Conservation (phyloP, 2,113 vertebrate species). For the Scartelaos histophorus region DNA sequence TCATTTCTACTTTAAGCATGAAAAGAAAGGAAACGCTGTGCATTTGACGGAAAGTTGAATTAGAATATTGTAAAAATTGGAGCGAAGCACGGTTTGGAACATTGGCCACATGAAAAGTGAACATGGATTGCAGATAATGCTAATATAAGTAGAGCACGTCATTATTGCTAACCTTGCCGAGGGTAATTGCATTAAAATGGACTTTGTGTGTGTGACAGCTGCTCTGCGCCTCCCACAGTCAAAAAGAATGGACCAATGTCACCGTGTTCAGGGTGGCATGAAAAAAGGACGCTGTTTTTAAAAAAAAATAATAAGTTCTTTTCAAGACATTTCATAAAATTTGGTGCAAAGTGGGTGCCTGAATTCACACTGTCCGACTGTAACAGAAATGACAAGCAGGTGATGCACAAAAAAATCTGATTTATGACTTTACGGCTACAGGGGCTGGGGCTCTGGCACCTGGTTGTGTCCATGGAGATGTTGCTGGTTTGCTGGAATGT, state of each 20-base stretch:
- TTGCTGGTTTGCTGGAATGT: too few species aligned
- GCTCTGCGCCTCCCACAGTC: conserved; percentile 18
- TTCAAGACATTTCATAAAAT: not conserved
- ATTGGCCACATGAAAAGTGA: conserved; percentile 19
- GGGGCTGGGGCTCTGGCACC: too few species aligned
- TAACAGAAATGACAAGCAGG: not conserved
- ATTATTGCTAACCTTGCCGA: conserved; percentile 45
- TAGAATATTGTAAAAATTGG: conserved; percentile 19
- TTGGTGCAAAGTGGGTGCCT: not conserved
- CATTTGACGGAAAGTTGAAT: too few species aligned
- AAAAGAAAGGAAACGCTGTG: too few species aligned
- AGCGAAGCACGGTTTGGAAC: not conserved
- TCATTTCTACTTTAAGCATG: too few species aligned
- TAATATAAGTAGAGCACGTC: conserved; percentile 35
- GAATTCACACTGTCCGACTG: not conserved
- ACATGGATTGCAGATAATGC: conserved; percentile 34
- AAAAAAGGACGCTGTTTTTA: not conserved
- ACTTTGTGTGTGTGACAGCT: conserved; percentile 8
- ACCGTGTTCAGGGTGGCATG: not conserved
- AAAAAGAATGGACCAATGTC: conserved; percentile 8
- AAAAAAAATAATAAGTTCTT: too few species aligned
- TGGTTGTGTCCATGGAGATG: too few species aligned
- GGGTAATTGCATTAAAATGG: conserved; percentile 42
- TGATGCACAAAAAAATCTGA: not conserved
- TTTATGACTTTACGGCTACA: too few species aligned